Evolutionary conservation across 2,797 vertebrate genomes (phyloP), one percentile per base, ranked within the genome.

Genomic region (Amblyraja radiata): DNA sequence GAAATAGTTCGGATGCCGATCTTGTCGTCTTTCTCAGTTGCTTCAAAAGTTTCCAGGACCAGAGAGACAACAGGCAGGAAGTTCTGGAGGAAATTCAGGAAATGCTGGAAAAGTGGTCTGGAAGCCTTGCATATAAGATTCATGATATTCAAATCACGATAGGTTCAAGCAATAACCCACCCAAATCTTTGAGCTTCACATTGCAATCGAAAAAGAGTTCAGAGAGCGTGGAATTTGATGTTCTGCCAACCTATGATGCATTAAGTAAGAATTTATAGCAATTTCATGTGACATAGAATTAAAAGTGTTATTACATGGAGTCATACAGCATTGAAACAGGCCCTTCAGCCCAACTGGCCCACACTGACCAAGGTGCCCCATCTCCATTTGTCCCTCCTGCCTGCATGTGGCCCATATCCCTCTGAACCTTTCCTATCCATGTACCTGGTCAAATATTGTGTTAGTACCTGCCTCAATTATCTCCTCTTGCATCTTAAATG

Each of bases 1-100:
- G 23, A 28, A 13, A 54, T 1, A 18, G 36, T 21, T 91, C 90
- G 13, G 90, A 91, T 74, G 90, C 68, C 0, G 88, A 91, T 91
- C 68, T 90, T 9, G 88, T 91, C 13, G 68, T 71, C 88, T 91
- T 91, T 68, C 88, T 91, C 68, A 71, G 23, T 11, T 91, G 88
- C 8, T 91, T 91, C 68, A 10, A 28, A 32, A 25, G n/a, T 73
- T 91, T 71, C 68, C 65, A 46, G 68, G 88, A 91, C 10, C 88
- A 46, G 63, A 91, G 68, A 46, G 36, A 28, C 32, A 91, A 2
- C 9, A 91, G 88, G 65, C 32, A 10, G 10, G 68, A 28, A 14
- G 28, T 91, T 6, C 88, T 91, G n/a, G 21, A 73, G 68, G 65
- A 23, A 39, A 73, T 74, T 46, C 68, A 4, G 1, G 0, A 73